Percentiles rank a stretch among this genome's conserved stretches.
phyloP scores from a whole-genome alignment of 1,140 invertebrate genomes.

The Sinella curviseta region DNA sequence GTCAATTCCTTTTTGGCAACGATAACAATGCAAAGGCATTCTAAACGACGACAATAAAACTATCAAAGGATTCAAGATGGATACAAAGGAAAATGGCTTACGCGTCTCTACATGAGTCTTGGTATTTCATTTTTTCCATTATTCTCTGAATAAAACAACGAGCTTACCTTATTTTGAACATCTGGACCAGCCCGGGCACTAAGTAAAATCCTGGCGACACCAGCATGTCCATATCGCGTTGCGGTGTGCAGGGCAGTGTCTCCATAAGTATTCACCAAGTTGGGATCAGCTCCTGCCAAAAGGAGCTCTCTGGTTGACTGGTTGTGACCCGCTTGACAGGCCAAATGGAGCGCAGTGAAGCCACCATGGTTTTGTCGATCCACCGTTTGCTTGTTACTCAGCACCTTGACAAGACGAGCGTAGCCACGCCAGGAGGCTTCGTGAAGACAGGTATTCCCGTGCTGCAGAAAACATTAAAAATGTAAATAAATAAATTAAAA shows the following conservation, averaged over 20 bases:
- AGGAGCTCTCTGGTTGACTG: conserved; percentile 80
- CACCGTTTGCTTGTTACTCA: conserved; percentile 61
- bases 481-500: neutral
- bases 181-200: conserved; percentile 83
- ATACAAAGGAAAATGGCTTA: no score
- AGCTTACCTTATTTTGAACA: conserved; percentile 81
- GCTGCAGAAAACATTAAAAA: conserved; percentile 59
- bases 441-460: conserved; percentile 90
- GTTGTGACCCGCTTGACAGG: conserved; percentile 70
- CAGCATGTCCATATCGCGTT: conserved; percentile 91
- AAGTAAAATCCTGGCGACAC: conserved; percentile 89
- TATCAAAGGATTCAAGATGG: no score
- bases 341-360: conserved; percentile 88
- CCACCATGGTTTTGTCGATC: conserved; percentile 80
- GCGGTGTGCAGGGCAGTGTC: conserved; percentile 57
- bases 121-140: neutral
- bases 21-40: no score
- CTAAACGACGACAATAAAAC: conserved; percentile 6
- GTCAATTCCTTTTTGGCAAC: neutral
- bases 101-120: no score
- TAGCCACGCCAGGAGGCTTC: conserved; percentile 93
- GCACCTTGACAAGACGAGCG: conserved; percentile 76
- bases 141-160: neutral
- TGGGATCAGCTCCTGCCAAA: conserved; percentile 77
- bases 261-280: conserved; percentile 47